Evolutionary conservation across 1,140 invertebrate genomes (phyloP), one percentile per base, ranked within the genome.

Genomic region (Ceratina japonica): DNA sequence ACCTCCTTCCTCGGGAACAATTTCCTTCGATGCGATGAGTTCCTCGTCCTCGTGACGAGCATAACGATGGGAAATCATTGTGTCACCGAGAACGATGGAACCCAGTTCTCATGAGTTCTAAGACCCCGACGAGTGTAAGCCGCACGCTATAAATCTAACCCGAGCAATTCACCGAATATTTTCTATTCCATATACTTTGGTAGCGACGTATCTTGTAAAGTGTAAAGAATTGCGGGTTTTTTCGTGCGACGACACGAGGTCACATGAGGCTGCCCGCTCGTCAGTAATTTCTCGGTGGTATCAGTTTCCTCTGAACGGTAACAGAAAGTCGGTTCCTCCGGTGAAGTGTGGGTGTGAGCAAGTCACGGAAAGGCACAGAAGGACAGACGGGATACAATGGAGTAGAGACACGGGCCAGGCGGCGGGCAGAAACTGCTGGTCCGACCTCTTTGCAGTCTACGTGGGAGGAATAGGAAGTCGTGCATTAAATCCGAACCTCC

Each of bases 401-500:
- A 44, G 37, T 44, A 44, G 37, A 44, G 62, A 54, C 74, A 15
- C 63, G 52, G 66, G 44, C 59, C 59, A 52, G 75, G 37, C 75
- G 75, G 37, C 75, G 24, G 54, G 37, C 66, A 56, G 37, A 44
- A 44, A 44, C 70, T 80, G 62, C 44, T 61, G 66, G 64, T 61
- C 24, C 83, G 85, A 87, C 85, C 86, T 88, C 85, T 87, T 87
- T 88, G 85, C 62, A 75, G 77, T 31, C 49, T 79, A 87, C 87
- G 88, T 88, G 87, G 88, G 87, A 84, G 87, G 86, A 88, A 88
- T 88, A 87, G 88, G 88, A 89, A 89, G 88, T 89, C 84, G 87
- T 72, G 81, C 80, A 88, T 89, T 89, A 89, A 87, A 88, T 84
- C 82, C 82, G 83, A 86, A 83, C 75, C 78, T 88, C 83, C 75